Evolutionary conservation across 2,888 invertebrate species (phyloP).

Genomic region (Agrotis clavis): DNA sequence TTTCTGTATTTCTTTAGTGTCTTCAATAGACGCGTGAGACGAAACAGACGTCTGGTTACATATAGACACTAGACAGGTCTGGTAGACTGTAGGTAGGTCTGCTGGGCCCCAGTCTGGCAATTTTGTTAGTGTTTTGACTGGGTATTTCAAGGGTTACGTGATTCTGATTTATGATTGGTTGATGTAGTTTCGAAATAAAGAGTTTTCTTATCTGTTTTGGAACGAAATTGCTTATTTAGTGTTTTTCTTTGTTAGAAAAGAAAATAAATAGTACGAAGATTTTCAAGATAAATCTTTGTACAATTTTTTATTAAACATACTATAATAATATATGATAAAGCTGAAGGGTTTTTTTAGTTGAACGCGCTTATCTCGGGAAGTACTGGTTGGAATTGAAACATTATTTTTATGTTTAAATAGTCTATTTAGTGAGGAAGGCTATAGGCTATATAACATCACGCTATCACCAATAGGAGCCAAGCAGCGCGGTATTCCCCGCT

Average conservation of each 20-base stretch:
- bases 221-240: not conserved
- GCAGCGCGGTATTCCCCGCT: too few species aligned
- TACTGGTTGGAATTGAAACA: too few species aligned
- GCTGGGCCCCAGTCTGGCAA: constrained; percentile 43
- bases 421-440: too few species aligned
- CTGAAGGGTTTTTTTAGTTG: too few species aligned
- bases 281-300: too few species aligned
- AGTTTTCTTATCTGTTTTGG: not conserved
- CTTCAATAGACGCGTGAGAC: constrained; percentile 64
- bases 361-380: too few species aligned
- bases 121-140: constrained; percentile 59
- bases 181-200: not conserved
- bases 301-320: too few species aligned
- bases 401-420: too few species aligned
- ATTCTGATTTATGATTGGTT: constrained; percentile 24
- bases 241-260: not conserved
- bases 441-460: too few species aligned
- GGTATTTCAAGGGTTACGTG: constrained; percentile 23
- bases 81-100: constrained; percentile 29
- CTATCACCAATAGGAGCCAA: too few species aligned
- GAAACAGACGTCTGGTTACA: constrained; percentile 31
- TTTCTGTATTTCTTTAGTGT: constrained; percentile 13
- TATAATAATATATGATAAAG: too few species aligned
- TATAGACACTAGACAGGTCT: constrained; percentile 32
- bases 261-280: not conserved